Percentiles rank a stretch among this genome's conserved stretches.
phyloP scores from a whole-genome alignment of 1,140 invertebrate genomes.

The Armadillidium nasatum region DNA sequence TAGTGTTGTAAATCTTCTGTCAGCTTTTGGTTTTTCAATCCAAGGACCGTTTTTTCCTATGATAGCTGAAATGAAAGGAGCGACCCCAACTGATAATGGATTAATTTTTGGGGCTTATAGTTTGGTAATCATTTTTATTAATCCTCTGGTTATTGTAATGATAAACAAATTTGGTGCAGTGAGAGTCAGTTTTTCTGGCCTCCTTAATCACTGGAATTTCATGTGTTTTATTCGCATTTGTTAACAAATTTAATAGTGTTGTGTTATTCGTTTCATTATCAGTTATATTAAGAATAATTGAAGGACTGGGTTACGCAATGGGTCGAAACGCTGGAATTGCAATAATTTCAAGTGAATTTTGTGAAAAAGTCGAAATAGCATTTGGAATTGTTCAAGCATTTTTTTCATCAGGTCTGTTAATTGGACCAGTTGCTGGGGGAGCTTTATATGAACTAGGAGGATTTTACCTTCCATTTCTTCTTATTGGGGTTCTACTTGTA shows the following conservation, averaged over 20 bases:
- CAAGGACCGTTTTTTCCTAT: conserved; percentile 27
- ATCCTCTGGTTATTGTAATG: neutral
- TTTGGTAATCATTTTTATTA: conserved; percentile 21
- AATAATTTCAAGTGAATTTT: conserved; percentile 27
- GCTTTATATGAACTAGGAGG: conserved; percentile 47
- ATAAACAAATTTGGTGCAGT: conserved; percentile 17
- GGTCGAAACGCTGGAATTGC: conserved; percentile 6
- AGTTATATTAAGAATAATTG: conserved; percentile 11
- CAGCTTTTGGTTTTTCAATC: conserved; percentile 13
- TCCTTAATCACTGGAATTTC: conserved; percentile 16
- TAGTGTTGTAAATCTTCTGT: conserved; percentile 9
- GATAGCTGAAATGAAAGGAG: conserved; percentile 22
- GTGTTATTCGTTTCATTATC: conserved; percentile 14
- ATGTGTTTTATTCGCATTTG: conserved; percentile 19
- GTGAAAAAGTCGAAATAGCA: conserved; percentile 14
- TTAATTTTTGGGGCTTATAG: conserved; percentile 24
- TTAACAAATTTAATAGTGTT: conserved; percentile 5
- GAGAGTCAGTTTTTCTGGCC: conserved; percentile 1
- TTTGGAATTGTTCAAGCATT: conserved; percentile 19
- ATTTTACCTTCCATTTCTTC: conserved; percentile 47
- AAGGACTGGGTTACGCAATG: conserved; percentile 16
- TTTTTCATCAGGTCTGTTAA: conserved; percentile 17
- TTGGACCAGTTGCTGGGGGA: conserved; percentile 47
- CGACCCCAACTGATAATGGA: conserved; percentile 13
- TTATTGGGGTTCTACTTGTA: conserved; percentile 46